Conservation (phyloP, 1,140 invertebrate genomes). For the Harpegnathos saltator region DNA sequence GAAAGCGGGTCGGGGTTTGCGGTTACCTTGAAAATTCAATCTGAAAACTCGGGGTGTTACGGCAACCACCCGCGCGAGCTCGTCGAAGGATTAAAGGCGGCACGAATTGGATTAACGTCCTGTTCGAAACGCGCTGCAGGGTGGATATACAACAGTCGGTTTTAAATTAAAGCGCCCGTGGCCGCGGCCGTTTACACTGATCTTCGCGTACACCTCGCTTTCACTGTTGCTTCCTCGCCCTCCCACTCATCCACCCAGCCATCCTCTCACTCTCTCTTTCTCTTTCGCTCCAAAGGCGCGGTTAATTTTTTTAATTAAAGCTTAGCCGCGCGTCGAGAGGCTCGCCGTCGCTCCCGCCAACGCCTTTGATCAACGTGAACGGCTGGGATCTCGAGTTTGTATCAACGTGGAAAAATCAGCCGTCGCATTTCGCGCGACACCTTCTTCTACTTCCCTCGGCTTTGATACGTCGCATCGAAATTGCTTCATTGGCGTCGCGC, state of each 20-base stretch:
- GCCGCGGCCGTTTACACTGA: slow-evolving; percentile 63
- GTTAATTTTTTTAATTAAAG: slow-evolving; percentile 73
- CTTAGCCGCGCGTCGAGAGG: background rate
- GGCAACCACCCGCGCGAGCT: slow-evolving; percentile 42
- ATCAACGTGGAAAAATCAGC: slow-evolving; percentile 8
- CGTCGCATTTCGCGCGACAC: background rate
- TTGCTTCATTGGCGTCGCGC: slow-evolving; percentile 25
- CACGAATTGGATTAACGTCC: slow-evolving; percentile 72
- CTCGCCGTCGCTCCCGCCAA: background rate
- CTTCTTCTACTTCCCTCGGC: background rate
- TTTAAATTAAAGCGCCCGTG: slow-evolving; percentile 75
- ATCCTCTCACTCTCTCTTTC: slow-evolving; percentile 10
- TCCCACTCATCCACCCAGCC: too few species aligned
- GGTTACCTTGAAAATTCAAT: slow-evolving; percentile 72
- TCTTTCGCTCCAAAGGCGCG: slow-evolving; percentile 47
- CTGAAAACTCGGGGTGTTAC: slow-evolving; percentile 69
- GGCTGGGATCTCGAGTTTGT: background rate
- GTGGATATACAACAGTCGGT: slow-evolving; percentile 63
- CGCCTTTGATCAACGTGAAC: slow-evolving; percentile 57
- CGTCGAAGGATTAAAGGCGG: slow-evolving; percentile 75
- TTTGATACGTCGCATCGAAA: slow-evolving; percentile 31
- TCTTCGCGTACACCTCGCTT: slow-evolving; percentile 21
- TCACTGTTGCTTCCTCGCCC: background rate
- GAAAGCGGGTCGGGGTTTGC: slow-evolving; percentile 55
- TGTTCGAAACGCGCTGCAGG: slow-evolving; percentile 31